Conservation (phyloP, 2,888 invertebrate species). For the Crematogaster levior region DNA sequence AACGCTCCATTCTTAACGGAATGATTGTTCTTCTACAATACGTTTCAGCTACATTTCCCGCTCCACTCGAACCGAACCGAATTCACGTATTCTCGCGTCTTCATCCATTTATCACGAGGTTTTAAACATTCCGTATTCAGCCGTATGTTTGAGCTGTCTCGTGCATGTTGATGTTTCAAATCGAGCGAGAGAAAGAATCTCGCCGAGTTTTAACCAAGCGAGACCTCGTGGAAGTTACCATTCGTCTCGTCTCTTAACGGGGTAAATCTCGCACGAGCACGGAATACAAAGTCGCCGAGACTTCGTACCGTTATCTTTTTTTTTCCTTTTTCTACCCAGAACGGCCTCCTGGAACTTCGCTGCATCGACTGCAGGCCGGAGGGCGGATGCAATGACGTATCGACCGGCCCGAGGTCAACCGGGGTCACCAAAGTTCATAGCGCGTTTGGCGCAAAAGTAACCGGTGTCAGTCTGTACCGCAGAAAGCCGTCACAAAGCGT, state of each 20-base stretch:
- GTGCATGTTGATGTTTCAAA: background rate
- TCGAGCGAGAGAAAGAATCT: background rate
- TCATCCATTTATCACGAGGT: background rate
- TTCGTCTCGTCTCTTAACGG: background rate
- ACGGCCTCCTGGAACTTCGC: slow-evolving; percentile 60
- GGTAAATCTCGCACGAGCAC: background rate
- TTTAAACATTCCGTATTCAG: background rate
- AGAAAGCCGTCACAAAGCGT: slow-evolving; percentile 4
- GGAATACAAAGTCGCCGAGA: background rate
- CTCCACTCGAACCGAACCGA: background rate
- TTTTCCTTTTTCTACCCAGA: slow-evolving; percentile 39
- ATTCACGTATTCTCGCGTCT: background rate
- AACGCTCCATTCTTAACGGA: slow-evolving; percentile 76
- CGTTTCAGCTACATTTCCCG: background rate
- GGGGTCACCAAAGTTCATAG: slow-evolving; percentile 84
- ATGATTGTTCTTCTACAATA: slow-evolving; percentile 39
- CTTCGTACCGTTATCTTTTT: slow-evolving; percentile 10
- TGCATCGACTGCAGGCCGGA: slow-evolving; percentile 64
- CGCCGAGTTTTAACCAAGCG: background rate
- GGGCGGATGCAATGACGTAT: slow-evolving; percentile 81
- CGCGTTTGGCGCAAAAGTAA: slow-evolving; percentile 56
- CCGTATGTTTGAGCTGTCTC: background rate
- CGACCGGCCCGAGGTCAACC: slow-evolving; percentile 82
- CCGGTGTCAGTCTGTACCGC: slow-evolving; percentile 13
- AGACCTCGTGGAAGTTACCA: background rate